These are phyloP conservation scores for Callospermophilus lateralis DNA, from an alignment of 2,113 vertebrate species.

Conservation along the genomic window DNA sequence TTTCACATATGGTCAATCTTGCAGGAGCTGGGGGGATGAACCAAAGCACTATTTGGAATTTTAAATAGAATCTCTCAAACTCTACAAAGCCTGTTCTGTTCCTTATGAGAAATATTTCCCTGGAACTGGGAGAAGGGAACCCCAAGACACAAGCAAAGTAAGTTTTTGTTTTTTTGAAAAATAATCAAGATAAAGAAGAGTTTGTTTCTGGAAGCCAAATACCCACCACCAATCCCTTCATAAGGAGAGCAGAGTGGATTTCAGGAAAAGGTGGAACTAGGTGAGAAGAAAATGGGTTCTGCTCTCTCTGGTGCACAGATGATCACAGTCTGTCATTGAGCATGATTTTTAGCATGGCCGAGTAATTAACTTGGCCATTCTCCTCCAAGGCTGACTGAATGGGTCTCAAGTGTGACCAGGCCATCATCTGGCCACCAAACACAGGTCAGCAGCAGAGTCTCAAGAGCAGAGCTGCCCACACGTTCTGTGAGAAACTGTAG, in stretches of 20 bases:
- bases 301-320: slow-evolving; percentile 65
- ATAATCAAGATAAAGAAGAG: slow-evolving; percentile 10
- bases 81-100: slow-evolving; percentile 56
- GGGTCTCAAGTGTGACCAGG: rapidly evolving
- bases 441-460: background rate
- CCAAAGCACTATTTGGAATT: slow-evolving; percentile 53
- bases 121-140: background rate
- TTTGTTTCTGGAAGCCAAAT: slow-evolving; percentile 77
- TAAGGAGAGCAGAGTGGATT: slow-evolving; percentile 63
- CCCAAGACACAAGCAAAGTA: background rate
- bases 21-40: slow-evolving; percentile 48
- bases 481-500: background rate
- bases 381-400: background rate
- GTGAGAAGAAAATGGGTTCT: slow-evolving; percentile 74
- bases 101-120: slow-evolving; percentile 56
- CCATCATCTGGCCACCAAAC: background rate
- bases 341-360: background rate
- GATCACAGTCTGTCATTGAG: slow-evolving; percentile 58
- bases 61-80: slow-evolving; percentile 59
- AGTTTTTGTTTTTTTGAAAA: slow-evolving; percentile 7
- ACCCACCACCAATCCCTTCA: slow-evolving; percentile 75
- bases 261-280: slow-evolving; percentile 38
- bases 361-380: slow-evolving; percentile 56
- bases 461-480: background rate
- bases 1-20: slow-evolving; percentile 79